Evolutionary conservation across 2,888 invertebrate genomes (phyloP), one percentile per base, ranked within the genome.

Genomic region (Ochropacha duplaris): DNA sequence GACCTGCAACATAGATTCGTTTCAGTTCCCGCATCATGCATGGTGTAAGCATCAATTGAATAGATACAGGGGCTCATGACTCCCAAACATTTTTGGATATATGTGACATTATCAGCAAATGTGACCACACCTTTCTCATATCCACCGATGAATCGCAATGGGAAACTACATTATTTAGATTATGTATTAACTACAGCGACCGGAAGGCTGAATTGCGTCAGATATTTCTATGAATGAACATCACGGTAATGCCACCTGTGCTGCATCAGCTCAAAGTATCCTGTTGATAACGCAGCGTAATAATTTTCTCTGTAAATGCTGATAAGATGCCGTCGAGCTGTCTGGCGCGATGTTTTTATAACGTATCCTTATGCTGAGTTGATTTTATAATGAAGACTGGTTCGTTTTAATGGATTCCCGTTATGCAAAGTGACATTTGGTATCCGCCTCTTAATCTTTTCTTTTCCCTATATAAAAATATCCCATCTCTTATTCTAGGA

Each of bases 231-330:
- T 81, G 87, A 83, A 84, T 68, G 67, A 57, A 65, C 65, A 64
- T 68, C 68, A 62, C 56, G 60, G 70, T 66, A 60, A 60, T 65
- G 66, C 76, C 84, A 87, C 85, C 83, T 84, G 86, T 65, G 72
- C 76, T 76, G 70, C 71, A 79, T 84, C 84, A 85, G 83, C 77
- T 59, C 36, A 58, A 66, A 66, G 80, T 81, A 83, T 87, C 88
- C 88, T 84, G 86, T 80, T 76, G 83, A 85, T 87, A 84, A 74
- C 57, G 52, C 22, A 16, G 28, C 19, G 55, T 55, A 55, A 50
- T 50, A 51, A 31, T 34, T 34, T 55, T 36, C 49, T 49, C 44
- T 49, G 55, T 28, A 55, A 49, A 28, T 22, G 31, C 28, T 54
- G 57, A 57, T 58, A 59, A 54, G 54, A 22, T n/a, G 57, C 28